Evolutionary conservation across 2,797 vertebrate genomes (phyloP).

Genomic region (Ciconia nigra): DNA sequence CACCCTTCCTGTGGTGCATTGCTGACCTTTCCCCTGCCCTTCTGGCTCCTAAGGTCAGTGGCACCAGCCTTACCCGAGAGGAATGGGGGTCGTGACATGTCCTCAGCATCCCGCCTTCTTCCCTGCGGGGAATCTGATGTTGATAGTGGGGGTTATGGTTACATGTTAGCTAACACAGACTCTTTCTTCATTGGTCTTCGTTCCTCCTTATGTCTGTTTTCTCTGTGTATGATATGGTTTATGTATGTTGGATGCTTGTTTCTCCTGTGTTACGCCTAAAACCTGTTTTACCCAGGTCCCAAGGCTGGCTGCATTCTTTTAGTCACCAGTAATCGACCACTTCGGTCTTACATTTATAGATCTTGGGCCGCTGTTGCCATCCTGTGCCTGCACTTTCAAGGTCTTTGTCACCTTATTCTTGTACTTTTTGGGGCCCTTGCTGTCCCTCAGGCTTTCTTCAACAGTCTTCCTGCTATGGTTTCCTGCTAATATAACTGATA

Average conservation of each 20-base stretch:
- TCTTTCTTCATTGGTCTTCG: not conserved
- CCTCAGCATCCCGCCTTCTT: not conserved
- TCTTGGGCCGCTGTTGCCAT: not conserved
- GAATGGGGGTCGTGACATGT: not conserved
- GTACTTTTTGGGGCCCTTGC: not conserved
- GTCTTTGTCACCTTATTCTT: not conserved
- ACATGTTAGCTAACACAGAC: not conserved
- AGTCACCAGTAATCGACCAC: not conserved
- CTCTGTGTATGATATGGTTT: not conserved
- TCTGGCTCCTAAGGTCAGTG: not conserved
- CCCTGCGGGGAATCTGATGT: not conserved
- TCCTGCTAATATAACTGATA: not conserved
- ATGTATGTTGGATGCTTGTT: not conserved
- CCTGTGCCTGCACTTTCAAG: not conserved
- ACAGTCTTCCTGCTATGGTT: not conserved
- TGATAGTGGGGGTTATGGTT: not conserved
- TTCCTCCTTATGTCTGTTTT: not conserved
- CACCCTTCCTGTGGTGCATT: not conserved
- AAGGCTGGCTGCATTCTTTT: not conserved
- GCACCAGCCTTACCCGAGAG: not conserved
- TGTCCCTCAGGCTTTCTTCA: not conserved
- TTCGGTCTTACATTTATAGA: not conserved
- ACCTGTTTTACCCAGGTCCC: not conserved
- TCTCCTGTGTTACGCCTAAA: not conserved
- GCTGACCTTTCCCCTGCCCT: not conserved